Conservation (phyloP, 2,113 vertebrate species). For the Bubalus kerabau region DNA sequence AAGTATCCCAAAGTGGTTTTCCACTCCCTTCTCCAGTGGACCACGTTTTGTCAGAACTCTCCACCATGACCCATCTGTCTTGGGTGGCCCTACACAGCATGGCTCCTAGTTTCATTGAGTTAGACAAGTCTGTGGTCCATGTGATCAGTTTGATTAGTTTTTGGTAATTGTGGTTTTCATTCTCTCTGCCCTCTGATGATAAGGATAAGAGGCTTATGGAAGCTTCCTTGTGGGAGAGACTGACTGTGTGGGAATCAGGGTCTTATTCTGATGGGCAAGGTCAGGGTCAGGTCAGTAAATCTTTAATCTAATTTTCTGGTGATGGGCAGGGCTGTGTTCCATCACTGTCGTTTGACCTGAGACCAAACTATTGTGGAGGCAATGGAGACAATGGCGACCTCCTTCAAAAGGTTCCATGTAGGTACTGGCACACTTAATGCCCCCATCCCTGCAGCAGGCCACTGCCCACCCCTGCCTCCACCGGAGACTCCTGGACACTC, state of each 20-base stretch:
- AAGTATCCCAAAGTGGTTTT: neutral
- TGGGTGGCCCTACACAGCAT: neutral
- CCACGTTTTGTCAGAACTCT: neutral
- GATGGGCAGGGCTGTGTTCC: neutral
- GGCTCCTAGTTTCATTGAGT: neutral
- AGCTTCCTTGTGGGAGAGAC: neutral
- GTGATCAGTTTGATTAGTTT: neutral
- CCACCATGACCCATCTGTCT: neutral
- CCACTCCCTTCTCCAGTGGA: neutral
- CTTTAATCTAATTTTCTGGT: neutral
- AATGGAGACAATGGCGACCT: neutral
- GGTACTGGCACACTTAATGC: neutral
- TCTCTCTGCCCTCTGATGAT: neutral
- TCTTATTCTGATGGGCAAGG: neutral
- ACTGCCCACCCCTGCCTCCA: neutral
- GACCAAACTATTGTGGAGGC: neutral
- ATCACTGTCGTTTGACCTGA: neutral
- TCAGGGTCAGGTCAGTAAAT: neutral
- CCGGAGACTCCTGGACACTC: neutral
- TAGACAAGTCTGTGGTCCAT: neutral
- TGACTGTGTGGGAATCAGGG: neutral
- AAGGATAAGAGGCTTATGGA: neutral
- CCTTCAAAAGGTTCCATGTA: neutral
- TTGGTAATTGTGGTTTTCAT: neutral
- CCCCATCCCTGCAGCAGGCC: neutral